Conservation (phyloP, 1,140 invertebrate genomes). For the Eulimnadia texana region DNA sequence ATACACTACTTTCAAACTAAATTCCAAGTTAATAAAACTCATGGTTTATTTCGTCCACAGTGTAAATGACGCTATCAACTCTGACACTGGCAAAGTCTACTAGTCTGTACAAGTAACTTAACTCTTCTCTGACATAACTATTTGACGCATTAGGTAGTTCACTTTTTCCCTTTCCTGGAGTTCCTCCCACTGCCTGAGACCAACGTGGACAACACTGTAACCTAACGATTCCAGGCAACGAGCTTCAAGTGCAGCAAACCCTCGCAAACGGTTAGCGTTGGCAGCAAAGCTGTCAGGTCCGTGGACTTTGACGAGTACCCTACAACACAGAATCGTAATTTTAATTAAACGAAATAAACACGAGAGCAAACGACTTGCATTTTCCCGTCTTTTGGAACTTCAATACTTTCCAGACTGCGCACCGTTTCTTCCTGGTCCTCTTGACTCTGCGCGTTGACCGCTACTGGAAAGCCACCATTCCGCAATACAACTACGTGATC, state of each 20-base stretch:
- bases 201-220: slow-evolving; percentile 1
- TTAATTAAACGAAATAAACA: not conserved
- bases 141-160: slow-evolving; percentile 10
- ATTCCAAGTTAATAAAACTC: not conserved
- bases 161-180: slow-evolving; percentile 1
- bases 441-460: not conserved
- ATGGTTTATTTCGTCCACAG: not conserved
- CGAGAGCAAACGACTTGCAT: not conserved
- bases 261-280: slow-evolving; percentile 1
- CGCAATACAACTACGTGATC: slow-evolving; percentile 8
- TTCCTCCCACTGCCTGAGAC: not conserved
- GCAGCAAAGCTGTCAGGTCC: not conserved
- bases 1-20: not conserved
- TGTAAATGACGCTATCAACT: not conserved
- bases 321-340: not conserved
- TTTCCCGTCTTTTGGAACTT: not conserved
- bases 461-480: slow-evolving; percentile 3
- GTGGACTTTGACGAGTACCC: slow-evolving; percentile 4
- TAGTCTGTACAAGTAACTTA: not conserved
- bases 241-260: slow-evolving; percentile 3
- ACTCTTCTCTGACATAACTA: not conserved
- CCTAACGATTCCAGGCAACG: not conserved
- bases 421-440: not conserved
- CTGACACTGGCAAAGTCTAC: not conserved
- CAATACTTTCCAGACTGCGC: not conserved